Percentiles rank a stretch among this genome's conserved stretches.
phyloP scores from a whole-genome alignment of 2,113 vertebrate genomes.

The Pseudopodoces humilis region DNA sequence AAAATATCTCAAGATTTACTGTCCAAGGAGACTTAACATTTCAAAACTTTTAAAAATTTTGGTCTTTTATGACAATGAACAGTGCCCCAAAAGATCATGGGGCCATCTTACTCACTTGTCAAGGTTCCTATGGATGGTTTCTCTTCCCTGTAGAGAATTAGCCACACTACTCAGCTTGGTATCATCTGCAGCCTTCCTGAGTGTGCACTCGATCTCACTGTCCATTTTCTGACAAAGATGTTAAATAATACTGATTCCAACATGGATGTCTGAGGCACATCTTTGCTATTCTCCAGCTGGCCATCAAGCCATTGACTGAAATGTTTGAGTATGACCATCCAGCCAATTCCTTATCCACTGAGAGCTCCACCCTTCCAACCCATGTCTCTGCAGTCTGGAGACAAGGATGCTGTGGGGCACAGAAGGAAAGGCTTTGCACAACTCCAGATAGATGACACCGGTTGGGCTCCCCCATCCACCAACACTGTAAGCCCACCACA shows the following conservation, averaged over 20 bases:
- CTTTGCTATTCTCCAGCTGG: neutral
- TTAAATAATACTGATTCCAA: neutral
- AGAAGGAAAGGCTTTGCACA: neutral
- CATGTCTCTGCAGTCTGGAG: neutral
- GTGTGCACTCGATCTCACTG: neutral
- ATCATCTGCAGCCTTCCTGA: neutral
- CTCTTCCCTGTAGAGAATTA: neutral
- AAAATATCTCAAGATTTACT: neutral
- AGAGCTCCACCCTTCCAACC: too few species aligned
- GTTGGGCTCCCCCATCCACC: neutral
- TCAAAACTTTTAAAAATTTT: neutral
- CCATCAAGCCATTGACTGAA: accelerated
- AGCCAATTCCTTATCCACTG: neutral
- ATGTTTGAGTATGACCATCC: neutral
- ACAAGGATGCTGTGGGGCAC: neutral
- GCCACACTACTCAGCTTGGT: neutral
- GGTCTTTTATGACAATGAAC: neutral
- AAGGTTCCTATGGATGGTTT: neutral
- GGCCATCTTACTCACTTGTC: neutral
- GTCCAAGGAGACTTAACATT: neutral
- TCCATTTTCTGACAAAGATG: accelerated
- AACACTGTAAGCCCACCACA: accelerated
- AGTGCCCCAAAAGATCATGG: accelerated
- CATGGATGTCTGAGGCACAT: accelerated
- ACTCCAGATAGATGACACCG: accelerated